Evolutionary conservation across 2,113 vertebrate genomes (phyloP).

Genomic region (Tympanuchus pallidicinctus): DNA sequence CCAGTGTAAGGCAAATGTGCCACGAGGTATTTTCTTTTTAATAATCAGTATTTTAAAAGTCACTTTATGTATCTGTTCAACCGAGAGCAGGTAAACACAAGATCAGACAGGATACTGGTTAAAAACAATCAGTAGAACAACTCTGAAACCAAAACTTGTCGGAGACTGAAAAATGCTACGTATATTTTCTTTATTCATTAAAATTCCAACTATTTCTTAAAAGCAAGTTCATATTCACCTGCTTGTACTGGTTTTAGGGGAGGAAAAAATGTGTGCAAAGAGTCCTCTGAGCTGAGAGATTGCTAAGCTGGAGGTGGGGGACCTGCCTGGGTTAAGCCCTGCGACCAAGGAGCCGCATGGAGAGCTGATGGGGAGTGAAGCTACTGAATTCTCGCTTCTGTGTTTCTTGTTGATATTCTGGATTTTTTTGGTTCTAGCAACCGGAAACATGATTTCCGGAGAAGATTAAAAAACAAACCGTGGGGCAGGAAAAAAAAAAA

Average conservation of each 20-base stretch:
- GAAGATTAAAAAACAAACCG: not conserved
- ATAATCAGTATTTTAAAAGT: not conserved
- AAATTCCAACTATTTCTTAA: not conserved
- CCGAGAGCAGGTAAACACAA: not conserved
- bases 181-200: not conserved
- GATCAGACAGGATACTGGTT: not conserved
- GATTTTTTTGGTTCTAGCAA: not conserved
- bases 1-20: not conserved
- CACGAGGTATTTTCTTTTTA: not conserved
- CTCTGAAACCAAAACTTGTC: not conserved
- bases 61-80: not conserved
- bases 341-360: constrained; percentile 19
- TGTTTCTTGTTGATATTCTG: constrained; percentile 7
- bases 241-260: not conserved
- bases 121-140: not conserved
- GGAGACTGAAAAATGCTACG: not conserved
- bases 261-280: not conserved
- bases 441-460: constrained; percentile 17
- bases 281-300: not conserved
- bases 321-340: constrained; percentile 32
- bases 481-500: not conserved
- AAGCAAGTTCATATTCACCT: constrained; percentile 1
- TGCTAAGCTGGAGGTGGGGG: constrained; percentile 14
- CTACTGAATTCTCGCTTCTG: constrained; percentile 35
- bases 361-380: constrained; percentile 25